Evolutionary conservation across 2,797 vertebrate species (phyloP), one percentile per base, ranked within the genome.

Genomic region (Chrysocyon brachyurus): DNA sequence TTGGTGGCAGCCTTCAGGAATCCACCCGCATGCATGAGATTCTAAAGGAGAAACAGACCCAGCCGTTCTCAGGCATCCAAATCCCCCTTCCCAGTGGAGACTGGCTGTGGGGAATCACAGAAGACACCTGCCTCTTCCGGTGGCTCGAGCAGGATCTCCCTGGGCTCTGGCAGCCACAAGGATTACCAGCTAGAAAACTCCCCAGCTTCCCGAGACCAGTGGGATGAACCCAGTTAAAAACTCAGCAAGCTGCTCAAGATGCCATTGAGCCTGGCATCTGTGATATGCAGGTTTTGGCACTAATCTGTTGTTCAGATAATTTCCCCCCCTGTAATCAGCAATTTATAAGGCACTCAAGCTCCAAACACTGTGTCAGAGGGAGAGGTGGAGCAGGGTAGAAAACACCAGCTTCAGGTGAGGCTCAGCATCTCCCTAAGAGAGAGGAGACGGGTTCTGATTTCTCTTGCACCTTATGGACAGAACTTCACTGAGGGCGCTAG

Each of bases 271-370:
- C 97, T 95, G 83, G 97, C 96, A 90, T 46, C 96, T 36, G 0
- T 59, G 88, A 89, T 16, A 5, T 11, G 88, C 89, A 56, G 66
- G 56, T 19, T 5, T 91, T 96, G 97, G 90, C 96, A 24, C 95
- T 0, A 0, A 1, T 49, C 72, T 96, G 92, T 79, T 83, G 70
- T 85, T 97, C 90, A 88, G 72, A 52, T 85, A 59, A 72, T 87
- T 78, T 40, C 31, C 61, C 26, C 26, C 36, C 40, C 72, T 49
- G 49, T 21, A 56, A 54, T 63, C 79, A 79, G 91, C 81, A 85
- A 54, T 36, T 78, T 46, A 70, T 79, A 90, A 79, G 17, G 40
- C 72, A 2, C 46, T 63, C 11, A 12, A 1, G 15, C n/a, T 85
- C 40, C 21, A 77, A 68, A 73, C 22, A 14, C 31, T 26, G 11